Percentiles rank a stretch among this genome's conserved stretches.
phyloP scores from a whole-genome alignment of 1,140 invertebrate species.

The Listronotus bonariensis region DNA sequence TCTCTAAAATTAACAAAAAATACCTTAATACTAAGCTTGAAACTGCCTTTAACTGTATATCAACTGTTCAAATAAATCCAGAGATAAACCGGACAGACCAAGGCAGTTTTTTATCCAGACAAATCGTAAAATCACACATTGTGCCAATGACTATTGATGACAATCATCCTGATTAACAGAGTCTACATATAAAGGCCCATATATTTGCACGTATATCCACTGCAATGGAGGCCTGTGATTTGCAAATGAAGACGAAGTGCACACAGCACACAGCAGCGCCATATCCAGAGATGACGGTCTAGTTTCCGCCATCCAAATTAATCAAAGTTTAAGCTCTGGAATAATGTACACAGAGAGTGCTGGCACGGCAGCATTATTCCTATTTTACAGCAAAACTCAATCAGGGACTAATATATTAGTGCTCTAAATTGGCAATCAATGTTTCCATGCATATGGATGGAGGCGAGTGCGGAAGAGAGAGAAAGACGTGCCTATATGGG shows the following conservation, averaged over 20 bases:
- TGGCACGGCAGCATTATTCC: constrained; percentile 57
- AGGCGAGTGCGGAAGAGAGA: constrained; percentile 36
- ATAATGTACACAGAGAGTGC: constrained; percentile 52
- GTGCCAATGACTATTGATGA: constrained; percentile 39
- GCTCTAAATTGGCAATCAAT: constrained; percentile 59
- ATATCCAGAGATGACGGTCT: constrained; percentile 39
- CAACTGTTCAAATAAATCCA: too few species aligned
- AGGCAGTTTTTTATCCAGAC: not conserved
- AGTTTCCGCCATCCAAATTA: constrained; percentile 53
- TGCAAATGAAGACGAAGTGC: constrained; percentile 52
- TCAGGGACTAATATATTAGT: constrained; percentile 58
- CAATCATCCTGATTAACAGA: constrained; percentile 37
- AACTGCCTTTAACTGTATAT: too few species aligned
- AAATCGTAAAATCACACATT: constrained; percentile 12
- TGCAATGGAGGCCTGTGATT: constrained; percentile 23
- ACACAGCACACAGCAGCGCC: constrained; percentile 27
- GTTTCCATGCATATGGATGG: constrained; percentile 58
- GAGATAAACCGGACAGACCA: too few species aligned
- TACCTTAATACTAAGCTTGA: too few species aligned
- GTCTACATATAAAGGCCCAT: constrained; percentile 21
- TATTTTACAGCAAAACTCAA: constrained; percentile 59
- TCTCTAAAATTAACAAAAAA: too few species aligned
- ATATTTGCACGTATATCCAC: constrained; percentile 27
- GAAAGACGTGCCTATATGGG: constrained; percentile 17
- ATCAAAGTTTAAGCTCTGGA: constrained; percentile 58